Base-by-base conservation (phyloP, 1,140 invertebrate genomes). In the Drosophila seguyi region DNA sequence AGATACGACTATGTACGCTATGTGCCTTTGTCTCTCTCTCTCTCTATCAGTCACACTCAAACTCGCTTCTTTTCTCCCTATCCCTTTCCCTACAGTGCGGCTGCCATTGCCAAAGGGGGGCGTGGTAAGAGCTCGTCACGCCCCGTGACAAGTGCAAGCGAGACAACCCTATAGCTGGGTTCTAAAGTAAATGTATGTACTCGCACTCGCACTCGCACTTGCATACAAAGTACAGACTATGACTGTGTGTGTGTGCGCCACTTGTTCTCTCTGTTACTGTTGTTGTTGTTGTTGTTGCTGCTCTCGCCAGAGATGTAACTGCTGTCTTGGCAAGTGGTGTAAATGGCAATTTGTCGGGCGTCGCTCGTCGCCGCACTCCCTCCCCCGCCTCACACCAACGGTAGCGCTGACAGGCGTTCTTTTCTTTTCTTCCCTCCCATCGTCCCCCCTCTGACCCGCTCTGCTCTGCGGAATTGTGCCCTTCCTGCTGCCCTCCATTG, bases 51-150 rank as follows among this genome's bases (percentile, higher is more conserved):
- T 5, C 29, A 13, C 58, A n/a, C 16, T 52, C 44, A 42, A 20
- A 8, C 44, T 10, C 18, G n/a, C 18, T 27, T 20, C 2, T 4
- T 41, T 8, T 18, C n/a, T 16, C 31, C 31, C 61, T 31, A 36
- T 36, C 29, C 10, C 38, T 34, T 25, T 29, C 48, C 14, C 27
- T n/a, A 10, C 29, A 52, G 20, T 52, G n/a, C n/a, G 83, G 66
- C 79, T 87, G 77, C 80, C 83, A 91, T 91, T 91, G 79, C 61
- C 53, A 80, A 91, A 69, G 76, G 71, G 71, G 59, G 87, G 87
- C 75, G 87, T 91, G 87, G 71, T 75, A 42, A 25, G 69, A 36
- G 65, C 16, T 20, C 11, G 44, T 16, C 79, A 78, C 87, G 87
- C 87, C 86, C 52, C 50, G 29, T 7, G 25, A 4, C 5, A n/a